Conservation (phyloP, 2,888 invertebrate species). For the Agelastica alni region DNA sequence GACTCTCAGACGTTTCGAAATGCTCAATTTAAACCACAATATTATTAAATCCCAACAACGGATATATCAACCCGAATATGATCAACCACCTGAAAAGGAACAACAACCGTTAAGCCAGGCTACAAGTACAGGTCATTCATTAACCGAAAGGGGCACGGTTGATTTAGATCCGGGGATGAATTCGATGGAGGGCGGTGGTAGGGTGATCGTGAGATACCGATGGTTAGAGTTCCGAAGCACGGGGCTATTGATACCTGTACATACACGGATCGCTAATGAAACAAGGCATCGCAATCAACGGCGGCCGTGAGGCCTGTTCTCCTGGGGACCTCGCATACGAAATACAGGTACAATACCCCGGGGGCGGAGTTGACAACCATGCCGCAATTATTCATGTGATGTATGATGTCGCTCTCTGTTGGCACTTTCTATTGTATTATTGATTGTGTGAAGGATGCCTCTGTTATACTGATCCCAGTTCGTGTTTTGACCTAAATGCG, state of each 20-base stretch:
- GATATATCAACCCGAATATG: too few species aligned
- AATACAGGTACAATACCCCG: slow-evolving; percentile 40
- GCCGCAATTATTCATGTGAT: slow-evolving; percentile 39
- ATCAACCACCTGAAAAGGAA: too few species aligned
- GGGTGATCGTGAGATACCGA: slow-evolving; percentile 7
- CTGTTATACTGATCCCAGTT: not conserved
- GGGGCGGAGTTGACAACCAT: slow-evolving; percentile 31
- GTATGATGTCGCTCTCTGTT: slow-evolving; percentile 28
- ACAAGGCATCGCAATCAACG: slow-evolving; percentile 55
- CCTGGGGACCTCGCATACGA: slow-evolving; percentile 38
- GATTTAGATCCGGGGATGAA: not conserved
- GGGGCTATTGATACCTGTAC: slow-evolving; percentile 33
- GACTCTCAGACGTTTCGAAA: too few species aligned
- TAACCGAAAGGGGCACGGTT: slow-evolving; percentile 3
- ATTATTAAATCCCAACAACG: too few species aligned
- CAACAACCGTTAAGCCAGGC: too few species aligned
- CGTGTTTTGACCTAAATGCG: slow-evolving; percentile 1
- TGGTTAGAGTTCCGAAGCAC: slow-evolving; percentile 8
- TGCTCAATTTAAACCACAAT: too few species aligned
- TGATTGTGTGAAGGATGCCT: slow-evolving; percentile 23
- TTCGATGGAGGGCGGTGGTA: slow-evolving; percentile 10
- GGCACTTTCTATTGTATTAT: slow-evolving; percentile 23
- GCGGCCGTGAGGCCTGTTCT: slow-evolving; percentile 21
- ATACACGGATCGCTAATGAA: slow-evolving; percentile 50
- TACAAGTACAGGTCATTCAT: slow-evolving; percentile 11